Evolutionary conservation across 2,797 vertebrate species (phyloP).

Genomic region (Rhabdomys pumilio): DNA sequence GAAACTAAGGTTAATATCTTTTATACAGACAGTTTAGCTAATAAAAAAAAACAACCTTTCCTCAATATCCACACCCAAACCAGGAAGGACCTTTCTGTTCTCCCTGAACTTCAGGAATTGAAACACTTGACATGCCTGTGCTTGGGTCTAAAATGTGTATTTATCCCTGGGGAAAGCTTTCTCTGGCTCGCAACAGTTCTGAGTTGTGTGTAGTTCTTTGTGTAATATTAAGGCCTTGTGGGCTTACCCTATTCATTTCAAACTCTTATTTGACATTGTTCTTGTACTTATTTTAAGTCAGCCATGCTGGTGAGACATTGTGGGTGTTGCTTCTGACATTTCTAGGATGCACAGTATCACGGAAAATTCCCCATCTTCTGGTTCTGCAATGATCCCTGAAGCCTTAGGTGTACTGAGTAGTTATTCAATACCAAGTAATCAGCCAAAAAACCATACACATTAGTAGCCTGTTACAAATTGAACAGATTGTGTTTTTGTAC

Average conservation of each 20-base stretch:
- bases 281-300: not conserved
- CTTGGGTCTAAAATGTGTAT: not conserved
- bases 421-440: not conserved
- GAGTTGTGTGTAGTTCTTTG: not conserved
- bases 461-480: not conserved
- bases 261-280: not conserved
- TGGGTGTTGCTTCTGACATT: not conserved
- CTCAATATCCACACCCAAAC: not conserved
- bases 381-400: not conserved
- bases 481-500: not conserved
- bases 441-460: not conserved
- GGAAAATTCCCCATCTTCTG: not conserved
- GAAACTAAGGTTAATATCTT: not conserved
- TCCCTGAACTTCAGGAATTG: not conserved
- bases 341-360: not conserved
- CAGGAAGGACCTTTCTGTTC: not conserved
- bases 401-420: not conserved
- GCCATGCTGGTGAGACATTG: not conserved
- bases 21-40: not conserved
- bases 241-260: not conserved
- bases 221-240: not conserved
- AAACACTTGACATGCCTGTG: not conserved
- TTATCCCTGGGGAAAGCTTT: not conserved
- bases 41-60: not conserved
- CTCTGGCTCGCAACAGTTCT: not conserved